A percentile compares a stretch with the other conserved stretches of the same genome.
These are phyloP conservation scores for Synanthedon andrenaeformis DNA, from an alignment of 2,888 invertebrate species.

Conservation along the genomic window DNA sequence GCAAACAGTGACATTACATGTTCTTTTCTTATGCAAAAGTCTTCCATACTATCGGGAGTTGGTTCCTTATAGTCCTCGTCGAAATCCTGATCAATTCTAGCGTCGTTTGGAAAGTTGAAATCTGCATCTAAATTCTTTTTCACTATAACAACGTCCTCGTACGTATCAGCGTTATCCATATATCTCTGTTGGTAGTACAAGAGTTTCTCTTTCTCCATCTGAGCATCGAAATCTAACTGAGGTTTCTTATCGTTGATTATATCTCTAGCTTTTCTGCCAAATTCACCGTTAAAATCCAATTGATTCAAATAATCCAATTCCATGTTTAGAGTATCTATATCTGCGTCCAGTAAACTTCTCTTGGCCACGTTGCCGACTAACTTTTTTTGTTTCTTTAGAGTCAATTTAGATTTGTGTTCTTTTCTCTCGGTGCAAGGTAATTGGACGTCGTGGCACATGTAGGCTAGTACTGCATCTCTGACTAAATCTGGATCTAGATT, in stretches of 20 bases:
- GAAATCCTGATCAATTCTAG: slow-evolving; percentile 51
- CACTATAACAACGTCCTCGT: slow-evolving; percentile 60
- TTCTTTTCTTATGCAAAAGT: slow-evolving; percentile 74
- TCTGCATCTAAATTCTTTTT: slow-evolving; percentile 65
- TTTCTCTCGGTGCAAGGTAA: slow-evolving; percentile 76
- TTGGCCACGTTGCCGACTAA: slow-evolving; percentile 7
- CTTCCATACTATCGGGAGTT: slow-evolving; percentile 45
- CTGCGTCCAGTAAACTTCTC: slow-evolving; percentile 43
- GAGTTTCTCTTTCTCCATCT: slow-evolving; percentile 64
- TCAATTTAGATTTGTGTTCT: slow-evolving; percentile 11
- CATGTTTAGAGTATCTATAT: slow-evolving; percentile 54
- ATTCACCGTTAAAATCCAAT: slow-evolving; percentile 53
- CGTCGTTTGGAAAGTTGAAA: slow-evolving; percentile 63
- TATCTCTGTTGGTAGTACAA: slow-evolving; percentile 54
- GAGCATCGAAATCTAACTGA: slow-evolving; percentile 59
- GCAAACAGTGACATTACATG: slow-evolving; percentile 84
- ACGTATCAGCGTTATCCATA: slow-evolving; percentile 53
- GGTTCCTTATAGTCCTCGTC: slow-evolving; percentile 60
- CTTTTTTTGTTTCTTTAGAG: slow-evolving; percentile 25
- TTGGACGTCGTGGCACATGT: slow-evolving; percentile 85
- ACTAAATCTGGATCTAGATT: slow-evolving; percentile 78
- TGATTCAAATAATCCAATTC: slow-evolving; percentile 58
- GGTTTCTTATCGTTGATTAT: slow-evolving; percentile 44
- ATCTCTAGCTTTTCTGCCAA: slow-evolving; percentile 54
- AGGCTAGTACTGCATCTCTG: slow-evolving; percentile 84